A percentile compares a stretch with the other conserved stretches of the same genome.
Conservation (phyloP, 2,113 vertebrate genomes). For the Catharus bicknelli region DNA sequence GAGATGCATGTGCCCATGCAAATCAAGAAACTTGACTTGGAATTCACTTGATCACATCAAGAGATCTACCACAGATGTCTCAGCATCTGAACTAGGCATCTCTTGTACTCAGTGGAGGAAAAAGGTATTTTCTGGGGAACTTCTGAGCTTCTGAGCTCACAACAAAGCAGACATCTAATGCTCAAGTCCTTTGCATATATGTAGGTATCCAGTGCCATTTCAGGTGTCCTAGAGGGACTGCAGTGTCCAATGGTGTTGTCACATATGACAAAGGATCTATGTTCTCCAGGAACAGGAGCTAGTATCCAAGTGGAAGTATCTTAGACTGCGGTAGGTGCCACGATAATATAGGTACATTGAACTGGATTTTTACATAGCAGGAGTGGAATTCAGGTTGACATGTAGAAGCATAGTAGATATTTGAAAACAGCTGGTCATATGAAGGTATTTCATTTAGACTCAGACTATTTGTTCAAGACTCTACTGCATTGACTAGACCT, state of each 20-base stretch:
- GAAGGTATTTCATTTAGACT: background rate
- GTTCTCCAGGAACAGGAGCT: background rate
- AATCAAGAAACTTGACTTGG: background rate
- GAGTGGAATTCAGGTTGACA: background rate
- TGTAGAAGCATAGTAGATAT: background rate
- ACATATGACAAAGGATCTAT: background rate
- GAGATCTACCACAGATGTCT: background rate
- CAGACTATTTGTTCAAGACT: background rate
- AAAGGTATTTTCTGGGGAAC: background rate
- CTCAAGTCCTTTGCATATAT: background rate
- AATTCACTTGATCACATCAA: background rate
- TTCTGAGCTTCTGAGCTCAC: background rate
- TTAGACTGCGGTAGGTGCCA: background rate
- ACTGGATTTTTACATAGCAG: background rate
- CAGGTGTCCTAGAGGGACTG: background rate
- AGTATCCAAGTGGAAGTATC: background rate
- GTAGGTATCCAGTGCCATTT: background rate
- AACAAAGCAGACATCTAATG: background rate
- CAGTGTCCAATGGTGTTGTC: background rate
- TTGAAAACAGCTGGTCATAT: background rate
- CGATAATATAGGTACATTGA: background rate
- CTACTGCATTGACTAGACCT: background rate
- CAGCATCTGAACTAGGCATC: background rate
- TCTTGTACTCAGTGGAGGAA: background rate
- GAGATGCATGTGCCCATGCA: background rate